Evolutionary conservation across 2,797 vertebrate species (phyloP).

Genomic region (Varecia variegata): DNA sequence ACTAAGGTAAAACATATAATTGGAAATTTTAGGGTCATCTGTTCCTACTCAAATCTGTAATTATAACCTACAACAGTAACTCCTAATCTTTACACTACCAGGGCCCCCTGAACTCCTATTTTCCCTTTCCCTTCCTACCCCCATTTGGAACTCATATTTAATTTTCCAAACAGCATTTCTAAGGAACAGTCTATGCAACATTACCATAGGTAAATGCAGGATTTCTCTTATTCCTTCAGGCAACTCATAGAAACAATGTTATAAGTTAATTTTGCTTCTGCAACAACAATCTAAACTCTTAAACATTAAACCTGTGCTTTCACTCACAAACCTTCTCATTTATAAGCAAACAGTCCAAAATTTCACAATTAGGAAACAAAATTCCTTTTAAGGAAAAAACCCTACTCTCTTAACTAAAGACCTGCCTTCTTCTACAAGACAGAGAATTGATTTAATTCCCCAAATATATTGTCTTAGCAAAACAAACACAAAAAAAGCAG

Average conservation of each 20-base stretch:
- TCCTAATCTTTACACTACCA: not conserved
- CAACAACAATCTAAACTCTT: conserved; percentile 12
- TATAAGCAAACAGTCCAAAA: conserved; percentile 35
- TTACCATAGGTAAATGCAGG: not conserved
- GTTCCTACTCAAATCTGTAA: conserved; percentile 13
- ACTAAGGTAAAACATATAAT: conserved; percentile 8
- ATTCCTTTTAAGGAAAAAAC: conserved; percentile 7
- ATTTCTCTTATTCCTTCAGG: conserved; percentile 38
- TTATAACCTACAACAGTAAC: conserved; percentile 21
- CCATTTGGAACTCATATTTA: not conserved
- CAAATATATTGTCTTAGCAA: conserved; percentile 10
- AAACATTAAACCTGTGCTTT: conserved; percentile 30
- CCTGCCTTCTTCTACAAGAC: not conserved
- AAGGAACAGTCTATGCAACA: not conserved
- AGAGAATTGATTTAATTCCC: not conserved
- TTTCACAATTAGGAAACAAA: conserved; percentile 59
- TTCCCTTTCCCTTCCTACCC: not conserved
- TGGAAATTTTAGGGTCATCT: conserved; percentile 26
- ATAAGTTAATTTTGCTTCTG: conserved; percentile 33
- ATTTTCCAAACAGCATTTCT: conserved; percentile 31
- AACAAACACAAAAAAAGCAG: conserved; percentile 23
- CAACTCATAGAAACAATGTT: not conserved
- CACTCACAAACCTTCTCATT: conserved; percentile 30
- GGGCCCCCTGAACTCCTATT: not conserved
- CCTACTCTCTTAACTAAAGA: conserved; percentile 1